These are phyloP conservation scores for Ibycter americanus DNA, from an alignment of 2,797 vertebrate species.

Conservation along the genomic window DNA sequence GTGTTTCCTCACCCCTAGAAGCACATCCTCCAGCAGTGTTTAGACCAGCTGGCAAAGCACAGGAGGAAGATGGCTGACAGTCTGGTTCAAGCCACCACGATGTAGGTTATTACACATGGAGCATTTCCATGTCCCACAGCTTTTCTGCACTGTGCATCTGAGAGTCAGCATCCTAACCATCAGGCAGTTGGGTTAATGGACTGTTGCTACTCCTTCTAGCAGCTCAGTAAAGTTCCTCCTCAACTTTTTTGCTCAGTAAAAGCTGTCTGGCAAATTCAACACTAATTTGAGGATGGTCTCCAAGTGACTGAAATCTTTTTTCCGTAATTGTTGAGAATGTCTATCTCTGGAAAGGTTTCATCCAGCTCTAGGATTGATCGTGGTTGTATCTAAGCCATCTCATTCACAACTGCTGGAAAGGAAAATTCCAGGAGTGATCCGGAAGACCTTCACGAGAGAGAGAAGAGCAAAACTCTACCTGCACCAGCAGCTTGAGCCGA, in stretches of 20 bases:
- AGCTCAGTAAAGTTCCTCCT: background rate
- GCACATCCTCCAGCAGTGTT: background rate
- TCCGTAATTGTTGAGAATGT: background rate
- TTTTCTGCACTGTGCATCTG: background rate
- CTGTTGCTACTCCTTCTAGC: background rate
- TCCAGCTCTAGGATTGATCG: rapidly evolving
- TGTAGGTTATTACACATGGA: background rate
- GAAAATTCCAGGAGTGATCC: background rate
- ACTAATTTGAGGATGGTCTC: background rate
- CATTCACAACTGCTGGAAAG: background rate
- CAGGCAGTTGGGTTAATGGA: background rate
- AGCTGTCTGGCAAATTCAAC: background rate
- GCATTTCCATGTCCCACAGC: background rate
- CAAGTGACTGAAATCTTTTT: background rate
- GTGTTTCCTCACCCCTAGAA: background rate
- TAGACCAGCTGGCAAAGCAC: background rate
- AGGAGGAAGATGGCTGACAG: background rate
- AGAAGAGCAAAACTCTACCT: conserved; percentile 75
- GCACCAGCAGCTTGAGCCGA: conserved; percentile 91
- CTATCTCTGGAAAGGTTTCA: background rate
- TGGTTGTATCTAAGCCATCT: background rate
- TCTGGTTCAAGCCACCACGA: background rate
- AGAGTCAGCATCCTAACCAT: background rate
- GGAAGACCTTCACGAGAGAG: background rate
- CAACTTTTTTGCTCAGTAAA: background rate